Base-by-base conservation (phyloP, 2,888 invertebrate species). In the Dastarcus helophoroides region DNA sequence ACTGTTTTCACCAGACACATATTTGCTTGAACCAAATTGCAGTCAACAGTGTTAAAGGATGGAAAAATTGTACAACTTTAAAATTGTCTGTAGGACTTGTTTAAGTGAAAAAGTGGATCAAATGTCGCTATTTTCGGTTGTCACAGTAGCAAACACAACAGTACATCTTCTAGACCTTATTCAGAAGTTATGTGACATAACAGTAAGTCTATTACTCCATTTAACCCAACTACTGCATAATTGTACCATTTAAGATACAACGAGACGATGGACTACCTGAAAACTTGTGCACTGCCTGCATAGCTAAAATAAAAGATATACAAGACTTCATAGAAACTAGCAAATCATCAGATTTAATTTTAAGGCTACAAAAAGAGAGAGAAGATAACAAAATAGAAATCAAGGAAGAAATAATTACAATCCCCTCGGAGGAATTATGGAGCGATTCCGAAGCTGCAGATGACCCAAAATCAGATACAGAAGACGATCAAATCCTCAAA, bases 261-360 rank as follows among this genome's bases (percentile, higher is more conserved):
- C 7, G 9, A 9, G 7, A 8, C 10, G 23, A 23, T 23, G 23
- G 23, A 5, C 10, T 23, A 23, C 23, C 23, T 5, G 7, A 23
- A 12, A 41, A 39, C 16, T 38, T 46, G 10, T 48, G 48, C 26
- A 12, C 17, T 22, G 23, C 30, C 12, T 48, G 48, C 26, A 35
- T 31, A 14, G 32, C 34, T 9, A 12, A 24, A 19, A 19, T 42
- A 24, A 37, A 32, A 14, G 24, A 29, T 11, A 31, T 40, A 6
- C 43, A 33, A 32, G 32, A 26, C 21, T 46, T 48, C 31, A 29
- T 30, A n/a, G 37, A 46, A 14, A 27, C 34, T 26, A 47, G 48
- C 31, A 36, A 42, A 14, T 25, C 32, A 19, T 44, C 47, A 7
- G 48, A 48, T 28, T 8, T 8, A 8, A 8, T 23, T 5, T 9